These are phyloP conservation scores for Acanthis flammea DNA, from an alignment of 2,797 vertebrate species.

Conservation along the genomic window DNA sequence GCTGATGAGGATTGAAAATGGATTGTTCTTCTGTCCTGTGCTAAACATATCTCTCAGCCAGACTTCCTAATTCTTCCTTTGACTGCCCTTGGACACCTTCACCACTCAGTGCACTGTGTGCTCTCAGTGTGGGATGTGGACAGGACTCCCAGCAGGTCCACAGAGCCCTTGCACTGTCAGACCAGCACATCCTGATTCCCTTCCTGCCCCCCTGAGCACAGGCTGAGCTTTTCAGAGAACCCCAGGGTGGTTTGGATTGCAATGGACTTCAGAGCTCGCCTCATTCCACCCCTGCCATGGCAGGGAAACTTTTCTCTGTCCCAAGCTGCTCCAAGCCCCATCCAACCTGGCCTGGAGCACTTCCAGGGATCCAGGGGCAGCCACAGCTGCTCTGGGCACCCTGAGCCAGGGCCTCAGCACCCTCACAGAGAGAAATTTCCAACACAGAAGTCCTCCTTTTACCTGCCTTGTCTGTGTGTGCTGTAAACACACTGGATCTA, in stretches of 20 bases:
- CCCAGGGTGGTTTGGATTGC: neutral
- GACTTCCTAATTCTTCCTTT: neutral
- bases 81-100: neutral
- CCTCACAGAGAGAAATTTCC: neutral
- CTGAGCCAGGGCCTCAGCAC: accelerated
- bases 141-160: neutral
- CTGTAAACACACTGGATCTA: neutral
- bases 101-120: neutral
- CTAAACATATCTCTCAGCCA: neutral
- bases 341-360: neutral
- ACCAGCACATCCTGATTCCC: neutral
- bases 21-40: neutral
- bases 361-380: neutral
- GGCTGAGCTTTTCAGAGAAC: neutral
- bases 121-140: neutral
- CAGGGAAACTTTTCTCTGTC: neutral
- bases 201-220: neutral
- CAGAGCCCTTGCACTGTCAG: neutral
- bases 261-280: neutral
- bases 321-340: accelerated
- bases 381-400: neutral
- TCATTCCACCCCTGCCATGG: neutral
- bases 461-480: neutral
- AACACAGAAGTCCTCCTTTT: neutral
- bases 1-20: neutral